Base-by-base conservation (phyloP, 30 jellyfish, hydroid and myxozoan species). In the Haliclystus octoradiatus region DNA sequence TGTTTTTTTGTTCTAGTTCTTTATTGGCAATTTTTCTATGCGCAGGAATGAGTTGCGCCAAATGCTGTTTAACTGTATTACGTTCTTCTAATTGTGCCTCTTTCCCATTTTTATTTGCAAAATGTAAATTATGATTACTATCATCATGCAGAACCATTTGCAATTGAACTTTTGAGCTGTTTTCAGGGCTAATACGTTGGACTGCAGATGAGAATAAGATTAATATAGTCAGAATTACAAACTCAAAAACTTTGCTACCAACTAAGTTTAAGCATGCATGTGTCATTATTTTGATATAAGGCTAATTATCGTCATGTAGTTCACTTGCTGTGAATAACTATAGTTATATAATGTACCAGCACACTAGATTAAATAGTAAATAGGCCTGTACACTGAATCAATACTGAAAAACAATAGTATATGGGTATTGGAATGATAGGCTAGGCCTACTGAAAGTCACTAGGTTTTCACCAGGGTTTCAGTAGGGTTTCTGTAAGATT, bases 111-210 rank as follows among this genome's bases (percentile, higher is more conserved):
- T 82, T 57, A 2, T 92, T 71, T 2, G 93, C 84, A 63, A 90
- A 90, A 32, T 90, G 98, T 53, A 90, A 90, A 68, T 90, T 90
- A 72, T 26, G 81, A 3, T 95, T 73, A 32, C 67, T 72, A 1
- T 77, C 98, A 47, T 78, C 80, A 50, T 71, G 92, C 26, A 81
- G 83, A 68, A 90, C 86, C 50, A 90, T 81, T 75, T 90, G 98
- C 61, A 90, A 81, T 52, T 90, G 98, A 23, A 90, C 98, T 64
- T 90, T 90, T 4, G 98, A 90, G 73, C 98, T 90, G 29, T 94
- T 74, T 15, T 90, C 98, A 34, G 98, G 98, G 57, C 98, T 90
- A 47, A 90, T 90, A 50, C 98, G 33, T 81, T 90, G 98, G 9
- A 76, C 98, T 90, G 47, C 24, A 63, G 57, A 19, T 69, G 14